Evolutionary conservation across 1,140 invertebrate species (phyloP), one percentile per base, ranked within the genome.

Genomic region (Drosophila obscura): DNA sequence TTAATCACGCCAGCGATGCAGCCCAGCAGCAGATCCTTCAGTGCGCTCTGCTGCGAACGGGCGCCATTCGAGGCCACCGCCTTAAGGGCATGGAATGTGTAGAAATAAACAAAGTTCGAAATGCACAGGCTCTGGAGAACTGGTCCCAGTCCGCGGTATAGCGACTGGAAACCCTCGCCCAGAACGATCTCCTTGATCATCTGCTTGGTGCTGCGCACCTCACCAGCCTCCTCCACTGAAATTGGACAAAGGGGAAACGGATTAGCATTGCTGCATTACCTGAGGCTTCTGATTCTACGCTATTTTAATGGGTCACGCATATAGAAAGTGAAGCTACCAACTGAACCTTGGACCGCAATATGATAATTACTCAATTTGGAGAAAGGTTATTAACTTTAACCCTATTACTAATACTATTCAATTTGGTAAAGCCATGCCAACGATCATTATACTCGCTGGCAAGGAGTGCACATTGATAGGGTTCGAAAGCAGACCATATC

Each of bases 71-170:
- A 76, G 62, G 92, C 87, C n/a, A 95, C 66, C 48, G 93, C 92
- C 91, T 97, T 96, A 6, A 98, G 92, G 4, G 95, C 95, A 92
- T 98, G 97, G 90, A 97, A 98, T 71, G 96, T 94, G 91, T 98
- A 98, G 85, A 98, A 98, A 92, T 98, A 98, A 13, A 98, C 96
- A 93, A 98, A 98, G 92, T 97, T 98, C 50, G 97, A 98, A 51
- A 95, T 95, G 81, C 96, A 97, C 0, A 98, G 91, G 67, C 96
- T 96, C 75, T 96, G 94, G 5, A 98, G 92, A 13, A 97, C 96
- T 7, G 97, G 97, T 13, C 95, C 92, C 15, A 97, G 93, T 2
- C 97, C 97, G 80, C 95, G 93, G 91, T 98, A 98, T 8, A 98
- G 88, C 1, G 94, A 94, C 28, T 92, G 92, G 50, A 96, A 80